Percentiles rank a stretch among this genome's conserved stretches.
phyloP scores from a whole-genome alignment of 2,113 vertebrate species.

The Poeciliopsis retropinna region DNA sequence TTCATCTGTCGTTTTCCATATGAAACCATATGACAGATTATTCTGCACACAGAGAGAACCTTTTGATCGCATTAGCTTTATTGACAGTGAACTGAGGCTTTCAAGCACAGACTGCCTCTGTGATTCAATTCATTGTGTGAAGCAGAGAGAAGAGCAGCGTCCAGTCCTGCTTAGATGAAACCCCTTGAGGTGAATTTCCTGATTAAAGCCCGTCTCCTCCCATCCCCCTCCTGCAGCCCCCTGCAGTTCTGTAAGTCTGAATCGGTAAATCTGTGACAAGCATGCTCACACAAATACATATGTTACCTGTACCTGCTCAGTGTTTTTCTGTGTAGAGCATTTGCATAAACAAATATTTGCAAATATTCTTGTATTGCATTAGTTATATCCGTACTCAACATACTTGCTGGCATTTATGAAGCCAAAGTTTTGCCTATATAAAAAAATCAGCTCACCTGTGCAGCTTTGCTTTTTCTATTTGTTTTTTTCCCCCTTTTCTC shows the following conservation, averaged over 20 bases:
- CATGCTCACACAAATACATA: not conserved
- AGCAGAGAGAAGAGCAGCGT: constrained; percentile 56
- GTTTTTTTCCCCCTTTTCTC: not conserved
- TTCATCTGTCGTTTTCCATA: constrained; percentile 3
- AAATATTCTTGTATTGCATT: not conserved
- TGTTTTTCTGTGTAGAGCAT: constrained; percentile 3
- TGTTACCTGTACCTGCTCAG: not conserved
- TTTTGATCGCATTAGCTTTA: constrained; percentile 65
- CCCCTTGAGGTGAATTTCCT: constrained; percentile 73
- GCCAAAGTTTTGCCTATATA: not conserved
- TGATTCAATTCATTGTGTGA: constrained; percentile 77
- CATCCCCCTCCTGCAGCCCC: constrained; percentile 15
- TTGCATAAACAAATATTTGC: constrained; percentile 7
- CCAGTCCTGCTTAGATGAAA: constrained; percentile 65
- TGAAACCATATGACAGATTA: constrained; percentile 47
- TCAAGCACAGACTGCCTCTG: constrained; percentile 56
- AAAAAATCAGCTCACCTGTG: no score
- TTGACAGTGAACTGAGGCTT: constrained; percentile 62
- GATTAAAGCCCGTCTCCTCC: constrained; percentile 68
- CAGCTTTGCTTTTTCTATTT: not conserved
- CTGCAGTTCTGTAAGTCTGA: constrained; percentile 29
- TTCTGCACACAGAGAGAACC: constrained; percentile 40
- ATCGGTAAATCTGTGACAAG: constrained; percentile 8
- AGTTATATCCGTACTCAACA: not conserved
- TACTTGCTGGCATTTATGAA: not conserved